Base-by-base conservation (phyloP, 2,888 invertebrate genomes). In the Drosophila paranaensis region DNA sequence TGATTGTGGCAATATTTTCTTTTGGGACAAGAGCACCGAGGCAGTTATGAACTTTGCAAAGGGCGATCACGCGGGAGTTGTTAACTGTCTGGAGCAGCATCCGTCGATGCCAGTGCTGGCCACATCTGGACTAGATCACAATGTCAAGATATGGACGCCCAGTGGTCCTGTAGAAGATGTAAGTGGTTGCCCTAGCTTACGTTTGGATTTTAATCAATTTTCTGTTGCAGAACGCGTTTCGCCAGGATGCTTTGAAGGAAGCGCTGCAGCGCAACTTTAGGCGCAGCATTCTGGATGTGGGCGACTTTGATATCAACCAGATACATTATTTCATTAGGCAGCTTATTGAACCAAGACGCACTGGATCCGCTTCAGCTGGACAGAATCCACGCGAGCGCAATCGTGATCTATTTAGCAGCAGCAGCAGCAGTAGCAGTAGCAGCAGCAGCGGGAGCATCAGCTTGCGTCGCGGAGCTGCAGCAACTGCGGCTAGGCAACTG, bases 121-220 rank as follows among this genome's bases (percentile, higher is more conserved):
- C 13, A 97, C 98, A 3, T 93, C 92, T 92, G 99, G 99, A 0
- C 94, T 98, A 6, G 98, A 98, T 93, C 95, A 96, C 90, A 97
- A 98, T 91, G 95, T 98, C 16, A 99, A 98, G 94, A 96, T 99
- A 63, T 98, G 98, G 98, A 94, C 96, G 60, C 98, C 98, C 20
- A 78, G 71, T 6, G 78, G 74, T 13, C 37, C 9, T 3, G 76
- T 80, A 16, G 75, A 86, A 35, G 66, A 61, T 51, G 92, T 92
- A 83, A 56, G 75, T 77, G 8, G 1, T 6, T n/a, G n/a, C 5
- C 8, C 10, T 9, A 4, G 6, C 13, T 27, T 35, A 25, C 16
- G 4, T 25, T 57, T 35, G 10, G 25, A 1, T 3, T n/a, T n/a
- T 0, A 16, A 1, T 27, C 16, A 8, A 2, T 45, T 60, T 11